Evolutionary conservation across 2,797 vertebrate species (phyloP).

Genomic region (Bradypodion pumilum): DNA sequence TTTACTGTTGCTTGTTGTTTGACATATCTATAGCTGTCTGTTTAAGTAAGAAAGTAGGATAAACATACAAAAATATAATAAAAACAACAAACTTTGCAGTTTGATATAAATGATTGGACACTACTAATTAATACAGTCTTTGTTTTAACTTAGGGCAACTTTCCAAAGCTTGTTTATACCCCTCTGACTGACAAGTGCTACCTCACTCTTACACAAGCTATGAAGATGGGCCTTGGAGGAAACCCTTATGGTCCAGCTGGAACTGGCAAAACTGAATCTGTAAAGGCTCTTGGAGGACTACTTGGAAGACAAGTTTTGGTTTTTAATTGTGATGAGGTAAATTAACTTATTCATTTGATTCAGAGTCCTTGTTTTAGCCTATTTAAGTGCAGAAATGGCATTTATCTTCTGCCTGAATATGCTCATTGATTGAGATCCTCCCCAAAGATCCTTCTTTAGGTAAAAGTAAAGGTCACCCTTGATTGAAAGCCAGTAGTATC

Average conservation of each 20-base stretch:
- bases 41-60: too few relatives aligned
- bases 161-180: slow-evolving; percentile 94
- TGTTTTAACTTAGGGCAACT: slow-evolving; percentile 84
- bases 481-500: too few relatives aligned
- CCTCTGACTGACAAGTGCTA: slow-evolving; percentile 98
- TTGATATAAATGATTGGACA: neutral
- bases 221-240: slow-evolving; percentile 96
- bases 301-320: slow-evolving; percentile 97
- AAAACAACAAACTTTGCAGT: too few relatives aligned
- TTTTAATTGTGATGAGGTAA: slow-evolving; percentile 99
- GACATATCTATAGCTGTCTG: too few relatives aligned
- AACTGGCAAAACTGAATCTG: slow-evolving; percentile 97
- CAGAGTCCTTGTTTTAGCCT: neutral
- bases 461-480: too few relatives aligned
- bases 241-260: slow-evolving; percentile 98
- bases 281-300: slow-evolving; percentile 94
- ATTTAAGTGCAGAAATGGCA: neutral
- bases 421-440: neutral
- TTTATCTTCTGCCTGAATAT: neutral
- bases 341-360: slow-evolving; percentile 28
- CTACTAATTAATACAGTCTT: neutral
- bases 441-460: neutral
- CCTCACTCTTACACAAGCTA: slow-evolving; percentile 95
- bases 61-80: too few relatives aligned
- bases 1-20: too few relatives aligned